Evolutionary conservation across 2,888 invertebrate genomes (phyloP), one percentile per base, ranked within the genome.

Genomic region (Ischnus inquisitorius): DNA sequence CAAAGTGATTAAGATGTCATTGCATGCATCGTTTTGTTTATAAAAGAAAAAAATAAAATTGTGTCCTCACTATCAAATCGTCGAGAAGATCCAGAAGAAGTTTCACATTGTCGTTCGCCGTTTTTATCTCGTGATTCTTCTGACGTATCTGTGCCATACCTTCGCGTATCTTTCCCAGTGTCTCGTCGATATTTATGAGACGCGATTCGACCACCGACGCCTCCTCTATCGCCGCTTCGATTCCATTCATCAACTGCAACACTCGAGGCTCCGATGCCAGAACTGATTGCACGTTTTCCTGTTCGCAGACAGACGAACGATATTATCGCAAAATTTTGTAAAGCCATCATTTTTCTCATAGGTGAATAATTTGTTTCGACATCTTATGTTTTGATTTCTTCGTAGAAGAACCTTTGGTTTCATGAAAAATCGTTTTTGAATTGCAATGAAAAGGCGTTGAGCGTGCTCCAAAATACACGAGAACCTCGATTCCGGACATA

Each of bases 131-230:
- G 10, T 96, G 96, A 94, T 98, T 98, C 92, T 98, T 98, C 90
- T 98, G 97, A 85, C 97, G 98, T 94, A 98, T 98, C 90, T 97
- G 96, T 89, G 97, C 97, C 96, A 98, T 98, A 39, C 97, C 97
- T 91, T 98, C 97, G 86, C 97, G 95, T 1, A 98, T 97, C 93
- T 97, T 97, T 90, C 97, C 96, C 51, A 97, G 94, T 78, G 97
- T 97, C 88, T 96, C 96, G 92, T 98, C 98, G 91, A 98, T 98
- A 16, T 95, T 95, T 90, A 97, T 96, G 71, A 98, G 94, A 75
- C 97, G 96, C 16, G 94, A 94, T 93, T 97, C 97, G 64, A 97
- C 95, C 84, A 95, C 94, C 87, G 96, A 96, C 10, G 97, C 96
- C 94, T 97, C 97, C 34, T 94, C 94, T 87, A 98, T 96, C 0